Percentiles rank a stretch among this genome's conserved stretches.
phyloP scores from a whole-genome alignment of 2,797 vertebrate species.

The Cephalopachus bancanus region DNA sequence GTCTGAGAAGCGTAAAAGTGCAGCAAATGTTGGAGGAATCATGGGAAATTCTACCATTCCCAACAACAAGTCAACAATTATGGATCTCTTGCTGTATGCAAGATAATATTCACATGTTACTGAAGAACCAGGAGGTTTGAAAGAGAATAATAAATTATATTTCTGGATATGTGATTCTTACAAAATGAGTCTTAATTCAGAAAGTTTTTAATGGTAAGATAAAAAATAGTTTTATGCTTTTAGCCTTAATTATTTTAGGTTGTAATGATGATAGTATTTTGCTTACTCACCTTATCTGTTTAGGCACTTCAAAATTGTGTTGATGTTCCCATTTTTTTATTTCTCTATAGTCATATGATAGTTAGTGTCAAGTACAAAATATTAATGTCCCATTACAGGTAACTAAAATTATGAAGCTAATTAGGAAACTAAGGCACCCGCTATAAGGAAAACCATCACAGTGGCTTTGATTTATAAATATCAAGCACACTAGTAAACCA shows the following conservation, averaged over 20 bases:
- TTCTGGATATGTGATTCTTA: neutral
- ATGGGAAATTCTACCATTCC: neutral
- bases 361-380: neutral
- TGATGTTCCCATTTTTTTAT: neutral
- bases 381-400: neutral
- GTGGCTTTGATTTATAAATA: neutral
- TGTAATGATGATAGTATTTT: no score
- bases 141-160: neutral
- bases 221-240: neutral
- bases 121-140: neutral
- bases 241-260: neutral
- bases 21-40: neutral
- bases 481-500: neutral
- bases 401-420: neutral
- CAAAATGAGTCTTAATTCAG: neutral
- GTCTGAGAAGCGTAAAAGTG: neutral
- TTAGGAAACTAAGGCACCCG: neutral
- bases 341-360: rapidly evolving
- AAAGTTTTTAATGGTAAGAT: no score
- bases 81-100: neutral
- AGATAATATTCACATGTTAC: neutral
- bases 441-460: neutral
- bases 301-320: neutral
- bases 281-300: neutral
- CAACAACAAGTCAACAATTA: rapidly evolving